Base-by-base conservation (phyloP, 2,888 invertebrate genomes). In the Drosophila pseudotalamancana region DNA sequence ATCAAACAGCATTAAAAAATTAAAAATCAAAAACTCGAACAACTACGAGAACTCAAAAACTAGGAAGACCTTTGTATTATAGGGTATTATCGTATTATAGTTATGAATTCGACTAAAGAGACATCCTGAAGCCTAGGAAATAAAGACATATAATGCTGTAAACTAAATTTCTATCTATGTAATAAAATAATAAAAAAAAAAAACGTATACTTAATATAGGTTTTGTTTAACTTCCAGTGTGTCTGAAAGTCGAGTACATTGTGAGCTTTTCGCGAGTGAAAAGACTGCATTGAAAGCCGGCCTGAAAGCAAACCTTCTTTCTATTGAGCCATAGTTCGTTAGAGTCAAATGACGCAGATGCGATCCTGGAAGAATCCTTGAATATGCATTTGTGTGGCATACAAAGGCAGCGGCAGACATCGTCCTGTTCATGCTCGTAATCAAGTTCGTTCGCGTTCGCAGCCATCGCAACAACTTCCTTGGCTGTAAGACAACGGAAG, bases 381-480 rank as follows among this genome's bases (percentile, higher is more conserved):
- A 54, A 40, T 40, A 14, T 23, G 9, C 14, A n/a, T 2, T 25
- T 6, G n/a, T 48, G 39, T 48, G 6, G 9, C 29, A 3, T 49
- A 19, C 19, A 39, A 18, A 31, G 19, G 54, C 40, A 14, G 18
- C 14, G 25, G 19, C 16, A 46, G 35, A 45, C 18, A 34, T 56
- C 16, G 18, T 42, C 37, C 25, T 43, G 9, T 46, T 14, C 8
- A 18, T n/a, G 6, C n/a, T 18, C 12, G 32, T 31, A 35, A 14
- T 31, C 31, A 4, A 23, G 16, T 37, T 19, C 34, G 49, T 18
- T 21, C 18, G 9, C 40, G 35, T 16, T 14, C 37, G 34, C 14
- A 53, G 39, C 35, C 49, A 59, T 63, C 50, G 77, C 72, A 71
- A 75, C 81, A 77, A 80, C 81, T 83, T 83, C 74, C 84, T 80